These are phyloP conservation scores for Pseudochromis fuscus DNA, from an alignment of 2,797 vertebrate species.

Conservation along the genomic window DNA sequence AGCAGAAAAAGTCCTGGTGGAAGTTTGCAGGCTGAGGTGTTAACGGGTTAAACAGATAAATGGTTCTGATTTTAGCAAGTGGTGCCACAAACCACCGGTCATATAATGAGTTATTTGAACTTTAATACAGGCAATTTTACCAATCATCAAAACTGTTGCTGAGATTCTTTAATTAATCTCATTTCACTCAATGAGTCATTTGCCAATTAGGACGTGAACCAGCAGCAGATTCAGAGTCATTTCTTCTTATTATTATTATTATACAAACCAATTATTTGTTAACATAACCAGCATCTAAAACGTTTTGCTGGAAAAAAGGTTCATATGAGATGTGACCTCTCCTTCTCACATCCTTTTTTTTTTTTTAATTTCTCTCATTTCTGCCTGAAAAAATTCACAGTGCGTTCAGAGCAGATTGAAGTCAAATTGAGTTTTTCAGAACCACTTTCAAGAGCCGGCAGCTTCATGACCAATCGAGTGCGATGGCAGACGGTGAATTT, in stretches of 20 bases:
- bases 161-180: not conserved
- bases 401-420: not conserved
- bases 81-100: not conserved
- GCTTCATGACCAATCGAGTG: slow-evolving; percentile 18
- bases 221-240: not conserved
- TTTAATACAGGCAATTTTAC: not conserved
- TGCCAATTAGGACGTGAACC: slow-evolving; percentile 11
- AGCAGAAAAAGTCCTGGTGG: no score
- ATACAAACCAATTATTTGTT: slow-evolving; percentile 30
- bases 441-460: slow-evolving; percentile 33
- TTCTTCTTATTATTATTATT: slow-evolving; percentile 2
- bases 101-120: not conserved
- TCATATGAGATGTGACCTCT: slow-evolving; percentile 28
- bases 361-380: not conserved
- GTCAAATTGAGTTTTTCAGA: slow-evolving; percentile 46
- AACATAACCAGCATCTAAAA: slow-evolving; percentile 21
- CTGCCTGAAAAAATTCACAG: not conserved
- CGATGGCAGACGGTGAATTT: slow-evolving; percentile 25
- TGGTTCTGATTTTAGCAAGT: not conserved
- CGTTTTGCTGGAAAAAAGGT: slow-evolving; percentile 6
- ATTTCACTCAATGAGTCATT: not conserved
- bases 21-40: no score
- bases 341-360: not conserved
- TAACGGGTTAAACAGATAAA: not conserved
- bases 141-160: slow-evolving; percentile 7